Conservation (phyloP, 1,140 invertebrate genomes). For the Micrasema longulum region DNA sequence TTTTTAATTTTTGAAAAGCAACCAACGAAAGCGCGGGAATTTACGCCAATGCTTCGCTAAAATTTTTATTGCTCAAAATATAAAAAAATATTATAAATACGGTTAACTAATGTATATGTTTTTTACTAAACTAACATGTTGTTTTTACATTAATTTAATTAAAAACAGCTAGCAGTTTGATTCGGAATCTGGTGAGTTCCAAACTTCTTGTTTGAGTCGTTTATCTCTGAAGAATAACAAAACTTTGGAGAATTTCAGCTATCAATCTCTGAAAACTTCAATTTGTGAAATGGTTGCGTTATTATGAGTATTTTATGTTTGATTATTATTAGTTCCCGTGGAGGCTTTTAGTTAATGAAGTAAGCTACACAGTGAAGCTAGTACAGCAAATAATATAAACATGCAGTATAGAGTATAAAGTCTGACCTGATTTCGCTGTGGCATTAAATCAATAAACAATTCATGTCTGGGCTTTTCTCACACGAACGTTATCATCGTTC, state of each 20-base stretch:
- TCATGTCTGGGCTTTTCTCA: constrained; percentile 9
- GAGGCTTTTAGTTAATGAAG: constrained; percentile 35
- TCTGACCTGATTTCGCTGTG: constrained; percentile 27
- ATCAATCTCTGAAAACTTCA: constrained; percentile 30
- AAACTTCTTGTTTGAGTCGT: background rate
- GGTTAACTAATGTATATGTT: no score
- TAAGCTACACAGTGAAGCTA: background rate
- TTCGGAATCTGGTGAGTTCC: background rate
- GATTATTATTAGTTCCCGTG: background rate
- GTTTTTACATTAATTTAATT: no score
- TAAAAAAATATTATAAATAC: no score
- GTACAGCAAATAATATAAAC: no score
- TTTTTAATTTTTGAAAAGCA: no score
- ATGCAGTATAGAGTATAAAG: constrained; percentile 4
- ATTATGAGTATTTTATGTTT: background rate
- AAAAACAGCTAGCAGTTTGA: no score
- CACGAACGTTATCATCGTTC: constrained; percentile 7
- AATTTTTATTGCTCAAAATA: no score
- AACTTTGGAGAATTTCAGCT: constrained; percentile 1
- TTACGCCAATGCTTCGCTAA: no score
- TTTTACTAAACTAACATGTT: no score
- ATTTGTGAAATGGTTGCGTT: constrained; percentile 7
- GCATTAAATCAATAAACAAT: constrained; percentile 32
- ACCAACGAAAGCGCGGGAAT: no score
- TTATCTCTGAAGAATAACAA: background rate